These are phyloP conservation scores for Blastobasis adustella DNA, from an alignment of 2,888 invertebrate genomes.

Conservation along the genomic window DNA sequence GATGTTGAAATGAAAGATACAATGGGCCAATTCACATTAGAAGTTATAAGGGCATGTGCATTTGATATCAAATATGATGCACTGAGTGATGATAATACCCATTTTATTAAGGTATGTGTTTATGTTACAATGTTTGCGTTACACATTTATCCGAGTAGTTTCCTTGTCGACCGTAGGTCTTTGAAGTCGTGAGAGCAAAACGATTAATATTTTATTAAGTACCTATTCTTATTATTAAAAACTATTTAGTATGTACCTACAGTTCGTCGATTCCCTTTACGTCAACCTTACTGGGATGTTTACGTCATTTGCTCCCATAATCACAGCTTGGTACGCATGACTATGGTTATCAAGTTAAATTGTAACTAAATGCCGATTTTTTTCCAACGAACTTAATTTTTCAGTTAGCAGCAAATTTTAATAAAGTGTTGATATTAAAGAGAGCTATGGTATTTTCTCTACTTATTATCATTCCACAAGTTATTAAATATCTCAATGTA, in stretches of 20 bases:
- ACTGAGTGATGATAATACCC: constrained; percentile 58
- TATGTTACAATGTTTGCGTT: not conserved
- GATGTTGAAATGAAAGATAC: constrained; percentile 72
- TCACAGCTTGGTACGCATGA: too few relatives aligned
- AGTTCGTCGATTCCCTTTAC: too few relatives aligned
- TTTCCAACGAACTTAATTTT: too few relatives aligned
- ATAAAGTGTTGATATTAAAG: constrained; percentile 44
- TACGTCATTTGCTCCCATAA: too few relatives aligned
- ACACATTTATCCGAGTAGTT: too few relatives aligned
- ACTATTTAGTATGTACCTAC: too few relatives aligned
- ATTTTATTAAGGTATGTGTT: constrained; percentile 59
- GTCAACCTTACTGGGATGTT: too few relatives aligned
- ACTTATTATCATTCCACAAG: constrained; percentile 46
- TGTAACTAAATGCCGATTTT: not conserved
- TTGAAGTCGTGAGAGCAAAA: too few relatives aligned
- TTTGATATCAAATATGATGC: constrained; percentile 72
- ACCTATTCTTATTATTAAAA: too few relatives aligned
- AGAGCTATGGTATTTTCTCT: constrained; percentile 40
- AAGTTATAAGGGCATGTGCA: constrained; percentile 74
- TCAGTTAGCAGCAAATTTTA: constrained; percentile 63
- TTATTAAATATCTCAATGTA: constrained; percentile 41
- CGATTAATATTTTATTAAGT: too few relatives aligned
- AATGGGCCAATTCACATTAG: constrained; percentile 70
- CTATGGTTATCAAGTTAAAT: too few relatives aligned
- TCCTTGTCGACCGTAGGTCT: too few relatives aligned